phyloP scores from a whole-genome alignment of 2,113 vertebrate species.

The Phrynosoma blainvillii region DNA sequence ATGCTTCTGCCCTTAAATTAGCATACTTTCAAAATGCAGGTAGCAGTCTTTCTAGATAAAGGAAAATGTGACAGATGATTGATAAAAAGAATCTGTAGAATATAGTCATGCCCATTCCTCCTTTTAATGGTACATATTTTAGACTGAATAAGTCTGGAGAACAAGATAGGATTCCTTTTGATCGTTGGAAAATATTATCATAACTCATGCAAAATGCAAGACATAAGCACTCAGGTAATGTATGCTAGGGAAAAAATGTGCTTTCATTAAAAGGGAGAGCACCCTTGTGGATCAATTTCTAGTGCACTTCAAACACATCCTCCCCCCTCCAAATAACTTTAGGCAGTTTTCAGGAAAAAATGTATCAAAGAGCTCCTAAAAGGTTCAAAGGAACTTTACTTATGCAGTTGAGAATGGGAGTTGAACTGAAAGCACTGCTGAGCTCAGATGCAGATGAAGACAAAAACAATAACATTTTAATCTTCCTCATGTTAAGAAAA shows the following conservation, averaged over 20 bases:
- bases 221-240: constrained; percentile 43
- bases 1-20: constrained; percentile 9
- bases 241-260: constrained; percentile 22
- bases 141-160: constrained; percentile 13
- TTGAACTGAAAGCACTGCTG: constrained; percentile 34
- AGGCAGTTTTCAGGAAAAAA: constrained; percentile 32
- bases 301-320: constrained; percentile 29
- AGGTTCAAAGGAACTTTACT: constrained; percentile 42
- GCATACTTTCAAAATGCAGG: constrained; percentile 7
- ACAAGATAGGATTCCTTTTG: not conserved
- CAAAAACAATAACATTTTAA: not conserved
- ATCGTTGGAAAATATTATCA: constrained; percentile 13
- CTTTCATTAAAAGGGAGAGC: constrained; percentile 35
- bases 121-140: constrained; percentile 18
- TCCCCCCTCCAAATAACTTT: constrained; percentile 24
- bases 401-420: constrained; percentile 23
- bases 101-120: not conserved
- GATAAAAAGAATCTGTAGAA: not conserved
- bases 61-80: not conserved
- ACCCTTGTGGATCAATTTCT: constrained; percentile 21
- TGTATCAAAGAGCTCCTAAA: not conserved
- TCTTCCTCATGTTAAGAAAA: accelerated
- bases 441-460: constrained; percentile 15
- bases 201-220: constrained; percentile 21
- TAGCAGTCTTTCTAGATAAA: constrained; percentile 9